A percentile compares a stretch with the other conserved stretches of the same genome.
Evolutionary conservation across 2,797 vertebrate genomes (phyloP).

Genomic region (Ctenopoma multispine): DNA sequence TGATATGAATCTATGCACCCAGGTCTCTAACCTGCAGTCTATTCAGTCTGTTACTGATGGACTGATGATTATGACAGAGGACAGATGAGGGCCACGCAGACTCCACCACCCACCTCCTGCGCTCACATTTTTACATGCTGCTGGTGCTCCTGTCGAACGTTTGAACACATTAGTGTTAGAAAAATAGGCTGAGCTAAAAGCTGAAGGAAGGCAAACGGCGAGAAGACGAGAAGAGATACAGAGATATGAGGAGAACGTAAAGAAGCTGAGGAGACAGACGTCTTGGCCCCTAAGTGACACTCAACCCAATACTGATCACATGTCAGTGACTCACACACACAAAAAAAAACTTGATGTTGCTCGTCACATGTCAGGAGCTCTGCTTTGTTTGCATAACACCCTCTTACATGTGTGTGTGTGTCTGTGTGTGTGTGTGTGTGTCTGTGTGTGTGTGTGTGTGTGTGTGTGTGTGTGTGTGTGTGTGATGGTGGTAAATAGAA

Average conservation of each 20-base stretch:
- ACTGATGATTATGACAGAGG: no score
- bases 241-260: slow-evolving; percentile 3
- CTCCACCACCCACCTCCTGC: no score
- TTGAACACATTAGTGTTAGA: neutral
- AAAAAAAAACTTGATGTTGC: neutral
- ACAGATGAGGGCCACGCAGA: no score
- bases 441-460: no score
- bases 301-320: slow-evolving; percentile 58
- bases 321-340: slow-evolving; percentile 44
- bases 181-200: no score
- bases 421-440: no score
- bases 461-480: neutral
- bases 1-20: neutral
- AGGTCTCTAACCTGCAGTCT: neutral
- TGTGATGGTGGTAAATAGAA: neutral
- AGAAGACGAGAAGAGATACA: neutral
- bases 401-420: no score
- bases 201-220: neutral
- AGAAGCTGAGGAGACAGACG: slow-evolving; percentile 64
- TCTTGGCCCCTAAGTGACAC: slow-evolving; percentile 70
- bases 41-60: neutral
- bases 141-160: neutral
- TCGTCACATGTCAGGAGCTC: no score
- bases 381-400: no score
- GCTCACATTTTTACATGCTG: no score